Conservation (phyloP, 2,113 vertebrate genomes). For the Alligator mississippiensis region DNA sequence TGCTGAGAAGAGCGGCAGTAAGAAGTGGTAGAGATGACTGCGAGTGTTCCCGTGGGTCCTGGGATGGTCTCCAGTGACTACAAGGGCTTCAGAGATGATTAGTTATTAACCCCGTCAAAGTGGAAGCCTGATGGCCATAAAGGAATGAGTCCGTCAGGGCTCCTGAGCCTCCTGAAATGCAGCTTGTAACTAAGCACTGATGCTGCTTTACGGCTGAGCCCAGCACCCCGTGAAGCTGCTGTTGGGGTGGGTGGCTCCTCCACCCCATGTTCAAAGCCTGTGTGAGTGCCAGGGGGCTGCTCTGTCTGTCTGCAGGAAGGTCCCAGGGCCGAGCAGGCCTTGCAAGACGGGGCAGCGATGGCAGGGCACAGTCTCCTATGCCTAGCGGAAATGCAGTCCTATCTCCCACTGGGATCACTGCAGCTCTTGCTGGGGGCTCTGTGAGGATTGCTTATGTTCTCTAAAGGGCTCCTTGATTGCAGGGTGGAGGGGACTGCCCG, state of each 20-base stretch:
- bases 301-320: too few relatives aligned
- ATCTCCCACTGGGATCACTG: not conserved
- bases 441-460: fast-evolving
- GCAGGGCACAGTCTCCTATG: not conserved
- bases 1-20: not conserved
- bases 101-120: not conserved
- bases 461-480: not conserved
- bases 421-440: not conserved
- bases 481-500: constrained; percentile 95
- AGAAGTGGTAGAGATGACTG: not conserved
- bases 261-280: not conserved
- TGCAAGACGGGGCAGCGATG: not conserved
- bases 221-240: not conserved
- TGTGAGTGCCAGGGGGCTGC: not conserved
- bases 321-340: not conserved
- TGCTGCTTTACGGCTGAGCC: not conserved
- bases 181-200: not conserved
- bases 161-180: not conserved
- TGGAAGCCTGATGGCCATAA: not conserved
- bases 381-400: not conserved
- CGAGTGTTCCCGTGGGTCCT: not conserved
- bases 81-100: not conserved
- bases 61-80: not conserved
- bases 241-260: not conserved
- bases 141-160: not conserved